Percentiles rank a stretch among this genome's conserved stretches.
These are phyloP conservation scores for Ambastaia sidthimunki DNA, from an alignment of 2,797 vertebrate species.

Conservation along the genomic window DNA sequence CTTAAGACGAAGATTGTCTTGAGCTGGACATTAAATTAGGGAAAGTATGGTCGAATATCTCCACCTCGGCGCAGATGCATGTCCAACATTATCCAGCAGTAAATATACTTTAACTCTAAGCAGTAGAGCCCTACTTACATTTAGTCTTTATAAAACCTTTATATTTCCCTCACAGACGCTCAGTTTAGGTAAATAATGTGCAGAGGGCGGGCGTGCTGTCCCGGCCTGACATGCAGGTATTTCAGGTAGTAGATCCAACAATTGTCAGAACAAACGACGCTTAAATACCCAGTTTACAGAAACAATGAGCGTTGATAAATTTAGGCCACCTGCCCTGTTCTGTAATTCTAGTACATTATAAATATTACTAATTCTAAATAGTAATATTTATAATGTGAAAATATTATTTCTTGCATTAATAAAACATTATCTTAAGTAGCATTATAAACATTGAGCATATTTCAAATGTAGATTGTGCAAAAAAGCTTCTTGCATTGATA, in stretches of 20 bases:
- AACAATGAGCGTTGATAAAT: neutral
- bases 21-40: neutral
- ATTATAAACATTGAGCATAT: too few species aligned
- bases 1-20: conserved; percentile 41
- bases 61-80: neutral
- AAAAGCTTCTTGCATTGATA: neutral
- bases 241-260: conserved; percentile 50
- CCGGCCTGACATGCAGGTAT: conserved; percentile 58
- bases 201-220: conserved; percentile 1
- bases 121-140: neutral
- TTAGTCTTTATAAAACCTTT: conserved; percentile 9
- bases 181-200: conserved; percentile 53
- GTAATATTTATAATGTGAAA: too few species aligned
- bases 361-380: too few species aligned
- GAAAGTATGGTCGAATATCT: neutral
- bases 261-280: neutral
- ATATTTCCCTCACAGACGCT: conserved; percentile 5
- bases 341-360: too few species aligned
- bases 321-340: too few species aligned
- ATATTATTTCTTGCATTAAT: neutral
- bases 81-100: neutral
- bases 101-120: neutral
- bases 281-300: conserved; percentile 28
- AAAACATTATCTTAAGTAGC: neutral
- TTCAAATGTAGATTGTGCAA: neutral